phyloP scores from a whole-genome alignment of 2,888 invertebrate species.

The Herminia tarsipennalis region DNA sequence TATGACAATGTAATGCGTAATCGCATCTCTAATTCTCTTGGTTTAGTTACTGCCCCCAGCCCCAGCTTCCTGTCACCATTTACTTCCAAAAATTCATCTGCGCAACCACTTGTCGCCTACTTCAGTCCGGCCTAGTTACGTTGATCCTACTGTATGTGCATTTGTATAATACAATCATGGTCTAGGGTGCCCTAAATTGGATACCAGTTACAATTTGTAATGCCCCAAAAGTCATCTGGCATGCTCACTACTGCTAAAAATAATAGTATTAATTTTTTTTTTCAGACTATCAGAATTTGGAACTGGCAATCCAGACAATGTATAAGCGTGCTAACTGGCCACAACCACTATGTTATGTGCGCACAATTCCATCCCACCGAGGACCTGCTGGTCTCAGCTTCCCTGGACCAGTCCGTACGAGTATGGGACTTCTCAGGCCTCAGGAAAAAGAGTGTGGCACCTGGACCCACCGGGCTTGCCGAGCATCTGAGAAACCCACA shows the following conservation, averaged over 20 bases:
- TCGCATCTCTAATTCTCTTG: too few relatives aligned
- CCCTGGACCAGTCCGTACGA: conserved; percentile 98
- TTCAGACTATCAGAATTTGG: conserved; percentile 98
- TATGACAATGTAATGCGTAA: too few relatives aligned
- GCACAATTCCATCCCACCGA: conserved; percentile 99
- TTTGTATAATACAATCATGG: background rate
- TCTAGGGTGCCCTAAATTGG: too few relatives aligned
- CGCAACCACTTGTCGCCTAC: too few relatives aligned
- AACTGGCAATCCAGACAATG: conserved; percentile 99
- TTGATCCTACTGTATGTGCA: background rate
- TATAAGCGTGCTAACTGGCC: conserved; percentile 97
- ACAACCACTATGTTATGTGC: conserved; percentile 99
- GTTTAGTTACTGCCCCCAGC: too few relatives aligned
- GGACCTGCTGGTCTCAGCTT: conserved; percentile 98
- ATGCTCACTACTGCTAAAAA: too few relatives aligned
- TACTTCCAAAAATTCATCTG: too few relatives aligned
- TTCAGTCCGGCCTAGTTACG: background rate
- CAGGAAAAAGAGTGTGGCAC: conserved; percentile 98
- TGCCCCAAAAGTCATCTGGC: too few relatives aligned
- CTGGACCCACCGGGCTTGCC: conserved; percentile 95
- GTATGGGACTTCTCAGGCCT: conserved; percentile 99
- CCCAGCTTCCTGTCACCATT: too few relatives aligned
- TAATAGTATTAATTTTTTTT: conserved; percentile 20
- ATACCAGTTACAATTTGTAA: too few relatives aligned
- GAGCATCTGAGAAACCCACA: conserved; percentile 94